Base-by-base conservation (phyloP, 2,797 vertebrate species). In the Muscicapa striata region DNA sequence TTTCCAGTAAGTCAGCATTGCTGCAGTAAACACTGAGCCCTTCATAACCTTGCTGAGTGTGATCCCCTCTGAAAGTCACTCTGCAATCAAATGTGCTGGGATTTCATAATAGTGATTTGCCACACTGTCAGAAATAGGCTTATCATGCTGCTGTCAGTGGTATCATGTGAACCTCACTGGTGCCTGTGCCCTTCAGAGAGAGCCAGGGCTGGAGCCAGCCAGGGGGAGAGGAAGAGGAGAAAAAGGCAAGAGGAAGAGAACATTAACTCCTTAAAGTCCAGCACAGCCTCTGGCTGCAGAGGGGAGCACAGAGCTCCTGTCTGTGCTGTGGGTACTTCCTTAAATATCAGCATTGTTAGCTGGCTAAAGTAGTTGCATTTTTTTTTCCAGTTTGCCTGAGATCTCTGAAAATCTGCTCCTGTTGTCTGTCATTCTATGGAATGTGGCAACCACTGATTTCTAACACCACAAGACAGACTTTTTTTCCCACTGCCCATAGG, bases 31-130 rank as follows among this genome's bases (percentile, higher is more conserved):
- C 91, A 76, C 22, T 4, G 89, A 91, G 92, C 89, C 82, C 54
- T 91, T 81, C 62, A 15, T 92, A 89, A 95, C 90, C 95, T 96
- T 90, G 90, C 62, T 79, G 46, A 74, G 90, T 21, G 66, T 73
- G 93, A 95, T 78, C 88, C 88, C 78, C 72, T 84, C 91, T 92
- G 80, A 96, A 97, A 97, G 94, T 96, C 95, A 96, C 85, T 94
- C 94, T 72, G 95, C 92, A 93, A 94, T 96, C 95, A 90, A 90
- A 93, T 46, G 84, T 86, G 5, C 95, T 79, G 90, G 89, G 94
- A 94, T 96, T 96, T 96, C 96, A 90, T 85, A 78, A 97, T 67
- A 92, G 92, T 81, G 93, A 96, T 97, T 97, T 96, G 92, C 94
- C 87, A 94, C 95, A 94, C 91, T 94, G 95, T 93, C 93, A 94